phyloP scores from a whole-genome alignment of 1,140 invertebrate species.

The Notospermus geniculatus region DNA sequence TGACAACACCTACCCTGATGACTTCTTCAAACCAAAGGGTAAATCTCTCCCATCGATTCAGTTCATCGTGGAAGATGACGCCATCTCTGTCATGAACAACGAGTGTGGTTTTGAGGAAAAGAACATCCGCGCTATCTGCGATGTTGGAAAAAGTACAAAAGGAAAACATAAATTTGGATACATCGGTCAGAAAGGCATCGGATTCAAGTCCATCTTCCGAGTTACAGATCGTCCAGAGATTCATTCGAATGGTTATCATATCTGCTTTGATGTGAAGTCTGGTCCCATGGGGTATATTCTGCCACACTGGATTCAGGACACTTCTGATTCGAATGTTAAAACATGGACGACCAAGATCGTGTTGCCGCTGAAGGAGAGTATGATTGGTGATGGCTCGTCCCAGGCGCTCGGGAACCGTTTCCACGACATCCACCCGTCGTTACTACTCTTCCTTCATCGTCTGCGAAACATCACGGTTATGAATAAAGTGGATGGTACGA shows the following conservation, averaged over 20 bases:
- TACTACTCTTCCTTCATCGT: constrained; percentile 25
- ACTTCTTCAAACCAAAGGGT: constrained; percentile 14
- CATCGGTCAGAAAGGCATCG: constrained; percentile 58
- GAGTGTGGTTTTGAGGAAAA: constrained; percentile 50
- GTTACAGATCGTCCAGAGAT: constrained; percentile 53
- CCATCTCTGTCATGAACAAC: constrained; percentile 51
- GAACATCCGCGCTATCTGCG: constrained; percentile 53
- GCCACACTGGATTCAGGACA: constrained; percentile 48
- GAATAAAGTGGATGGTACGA: constrained; percentile 28
- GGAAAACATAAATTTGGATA: constrained; percentile 54
- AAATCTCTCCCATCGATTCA: constrained; percentile 37
- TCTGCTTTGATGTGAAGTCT: constrained; percentile 52
- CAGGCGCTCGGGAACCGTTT: constrained; percentile 11
- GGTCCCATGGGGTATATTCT: constrained; percentile 54
- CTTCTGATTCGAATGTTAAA: background rate
- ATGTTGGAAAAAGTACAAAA: constrained; percentile 55
- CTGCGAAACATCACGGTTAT: constrained; percentile 17
- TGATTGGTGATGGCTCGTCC: background rate
- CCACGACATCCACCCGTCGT: constrained; percentile 21
- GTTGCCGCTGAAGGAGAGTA: background rate
- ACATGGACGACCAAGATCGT: constrained; percentile 2
- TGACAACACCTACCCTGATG: constrained; percentile 50
- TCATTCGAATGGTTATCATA: constrained; percentile 55
- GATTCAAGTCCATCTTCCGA: constrained; percentile 57
- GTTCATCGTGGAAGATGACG: constrained; percentile 41